Evolutionary conservation across 1,140 invertebrate species (phyloP).

Genomic region (Apis dorsata): DNA sequence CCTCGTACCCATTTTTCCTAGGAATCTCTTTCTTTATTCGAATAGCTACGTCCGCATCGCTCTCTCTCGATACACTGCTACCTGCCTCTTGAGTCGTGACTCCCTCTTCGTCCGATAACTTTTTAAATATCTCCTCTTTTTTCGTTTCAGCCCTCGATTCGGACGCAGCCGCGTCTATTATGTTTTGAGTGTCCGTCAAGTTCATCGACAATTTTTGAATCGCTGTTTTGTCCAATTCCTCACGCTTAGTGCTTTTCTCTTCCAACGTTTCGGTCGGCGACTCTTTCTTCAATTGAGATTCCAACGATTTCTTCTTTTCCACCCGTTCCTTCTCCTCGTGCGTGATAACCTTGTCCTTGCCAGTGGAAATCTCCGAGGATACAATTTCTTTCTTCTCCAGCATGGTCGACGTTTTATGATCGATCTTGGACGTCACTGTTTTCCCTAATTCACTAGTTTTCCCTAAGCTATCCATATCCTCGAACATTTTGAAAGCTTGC

Average conservation of each 20-base stretch:
- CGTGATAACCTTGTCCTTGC: constrained; percentile 67
- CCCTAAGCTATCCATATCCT: constrained; percentile 54
- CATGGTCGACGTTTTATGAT: constrained; percentile 66
- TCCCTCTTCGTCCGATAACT: constrained; percentile 69
- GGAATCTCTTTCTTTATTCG: constrained; percentile 68
- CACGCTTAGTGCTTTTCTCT: constrained; percentile 63
- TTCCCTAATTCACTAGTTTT: constrained; percentile 43
- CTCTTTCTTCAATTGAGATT: constrained; percentile 67
- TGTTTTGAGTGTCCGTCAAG: constrained; percentile 64
- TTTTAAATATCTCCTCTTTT: constrained; percentile 59
- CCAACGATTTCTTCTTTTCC: constrained; percentile 67
- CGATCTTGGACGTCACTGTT: constrained; percentile 69
- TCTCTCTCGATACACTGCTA: constrained; percentile 59
- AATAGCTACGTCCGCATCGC: constrained; percentile 66
- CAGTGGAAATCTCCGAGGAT: constrained; percentile 70
- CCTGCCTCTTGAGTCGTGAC: constrained; percentile 63
- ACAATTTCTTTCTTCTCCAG: constrained; percentile 71
- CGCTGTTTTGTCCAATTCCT: constrained; percentile 65
- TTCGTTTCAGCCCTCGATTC: constrained; percentile 59
- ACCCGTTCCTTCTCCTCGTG: constrained; percentile 72
- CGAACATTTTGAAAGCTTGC: constrained; percentile 65
- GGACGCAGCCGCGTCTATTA: constrained; percentile 69
- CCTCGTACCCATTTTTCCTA: background rate
- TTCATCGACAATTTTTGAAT: constrained; percentile 68
- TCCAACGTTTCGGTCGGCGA: constrained; percentile 68